phyloP scores from a whole-genome alignment of 2,113 vertebrate species.

The Scophthalmus maximus region DNA sequence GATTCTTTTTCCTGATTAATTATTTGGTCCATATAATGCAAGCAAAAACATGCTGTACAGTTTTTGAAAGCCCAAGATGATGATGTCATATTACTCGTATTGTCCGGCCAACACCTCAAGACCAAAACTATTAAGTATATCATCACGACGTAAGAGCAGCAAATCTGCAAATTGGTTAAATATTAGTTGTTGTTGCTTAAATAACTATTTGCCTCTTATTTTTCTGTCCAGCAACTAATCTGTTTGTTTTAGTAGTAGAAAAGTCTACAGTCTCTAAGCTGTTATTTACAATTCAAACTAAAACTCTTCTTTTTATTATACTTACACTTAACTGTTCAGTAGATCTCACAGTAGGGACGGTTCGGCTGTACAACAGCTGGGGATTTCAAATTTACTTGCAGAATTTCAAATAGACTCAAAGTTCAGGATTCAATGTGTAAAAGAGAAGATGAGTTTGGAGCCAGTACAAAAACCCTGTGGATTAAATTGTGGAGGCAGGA shows the following conservation, averaged over 20 bases:
- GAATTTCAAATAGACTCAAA: not conserved
- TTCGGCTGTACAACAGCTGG: not conserved
- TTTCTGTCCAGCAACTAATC: not conserved
- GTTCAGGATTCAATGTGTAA: not conserved
- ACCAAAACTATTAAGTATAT: not conserved
- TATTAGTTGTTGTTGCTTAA: too few relatives aligned
- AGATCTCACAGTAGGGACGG: not conserved
- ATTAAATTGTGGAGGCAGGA: not conserved
- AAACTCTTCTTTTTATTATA: not conserved
- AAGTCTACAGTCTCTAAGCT: too few relatives aligned
- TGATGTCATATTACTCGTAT: not conserved
- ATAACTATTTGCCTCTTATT: too few relatives aligned
- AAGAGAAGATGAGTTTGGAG: not conserved
- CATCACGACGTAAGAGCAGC: too few relatives aligned
- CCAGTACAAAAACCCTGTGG: too few relatives aligned
- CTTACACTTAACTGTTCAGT: too few relatives aligned
- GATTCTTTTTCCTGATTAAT: accelerated
- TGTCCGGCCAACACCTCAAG: not conserved
- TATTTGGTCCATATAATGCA: not conserved
- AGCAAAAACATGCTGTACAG: not conserved
- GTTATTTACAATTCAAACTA: too few relatives aligned
- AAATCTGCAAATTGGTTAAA: too few relatives aligned
- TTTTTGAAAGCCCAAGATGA: not conserved
- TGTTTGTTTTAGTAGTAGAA: too few relatives aligned
- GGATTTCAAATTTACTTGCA: not conserved